Percentiles rank a stretch among this genome's conserved stretches.
Evolutionary conservation across 2,888 invertebrate species (phyloP).

Genomic region (Plagiodera versicolora): DNA sequence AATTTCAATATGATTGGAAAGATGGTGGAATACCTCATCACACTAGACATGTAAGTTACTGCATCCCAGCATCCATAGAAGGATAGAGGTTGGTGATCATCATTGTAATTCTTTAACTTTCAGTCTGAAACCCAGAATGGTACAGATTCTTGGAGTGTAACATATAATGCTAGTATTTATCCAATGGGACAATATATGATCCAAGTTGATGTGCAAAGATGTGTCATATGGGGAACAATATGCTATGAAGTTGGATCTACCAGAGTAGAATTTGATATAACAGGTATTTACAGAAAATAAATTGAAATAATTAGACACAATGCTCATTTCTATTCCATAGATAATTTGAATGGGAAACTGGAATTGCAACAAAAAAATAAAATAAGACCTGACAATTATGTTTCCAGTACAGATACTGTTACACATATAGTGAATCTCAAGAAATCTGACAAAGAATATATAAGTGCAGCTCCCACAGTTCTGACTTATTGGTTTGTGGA

Average conservation of each 20-base stretch:
- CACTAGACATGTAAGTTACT: constrained; percentile 55
- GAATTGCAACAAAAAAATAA: constrained; percentile 65
- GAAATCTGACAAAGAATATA: constrained; percentile 63
- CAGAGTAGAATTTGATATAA: constrained; percentile 54
- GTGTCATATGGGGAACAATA: constrained; percentile 40
- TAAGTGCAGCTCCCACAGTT: constrained; percentile 61
- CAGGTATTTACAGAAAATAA: constrained; percentile 47
- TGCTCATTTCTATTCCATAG: constrained; percentile 48
- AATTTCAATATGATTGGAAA: constrained; percentile 62
- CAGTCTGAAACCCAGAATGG: constrained; percentile 58
- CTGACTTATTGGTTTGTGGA: constrained; percentile 80
- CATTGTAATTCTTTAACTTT: constrained; percentile 21
- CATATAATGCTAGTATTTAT: constrained; percentile 59
- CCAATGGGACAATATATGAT: constrained; percentile 64
- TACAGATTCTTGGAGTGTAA: constrained; percentile 64
- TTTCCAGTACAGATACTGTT: constrained; percentile 65
- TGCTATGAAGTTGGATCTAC: constrained; percentile 55
- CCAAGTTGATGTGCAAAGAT: constrained; percentile 58
- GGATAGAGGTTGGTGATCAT: too few species aligned
- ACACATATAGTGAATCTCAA: constrained; percentile 63
- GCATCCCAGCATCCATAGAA: too few species aligned
- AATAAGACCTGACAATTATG: constrained; percentile 60
- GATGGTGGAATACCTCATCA: constrained; percentile 64
- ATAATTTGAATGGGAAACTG: constrained; percentile 69
- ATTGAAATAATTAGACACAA: background rate